A percentile compares a stretch with the other conserved stretches of the same genome.
phyloP scores from a whole-genome alignment of 2,888 invertebrate genomes.

The Ichneumon xanthorius region DNA sequence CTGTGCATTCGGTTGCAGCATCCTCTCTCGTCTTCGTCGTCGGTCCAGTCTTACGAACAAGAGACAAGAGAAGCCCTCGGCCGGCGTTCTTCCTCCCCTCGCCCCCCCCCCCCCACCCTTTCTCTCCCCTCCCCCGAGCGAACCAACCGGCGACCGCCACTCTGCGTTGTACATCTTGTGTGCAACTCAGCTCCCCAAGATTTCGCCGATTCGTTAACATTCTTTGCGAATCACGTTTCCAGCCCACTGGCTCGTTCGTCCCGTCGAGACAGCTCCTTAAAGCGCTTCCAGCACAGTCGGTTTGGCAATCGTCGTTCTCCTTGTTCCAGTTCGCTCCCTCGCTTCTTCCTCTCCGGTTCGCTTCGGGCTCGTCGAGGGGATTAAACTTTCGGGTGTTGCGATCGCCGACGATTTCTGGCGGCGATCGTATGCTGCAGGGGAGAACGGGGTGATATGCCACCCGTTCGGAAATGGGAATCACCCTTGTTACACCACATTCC shows the following conservation, averaged over 20 bases:
- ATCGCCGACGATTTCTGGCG: too few relatives aligned
- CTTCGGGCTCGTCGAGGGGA: too few relatives aligned
- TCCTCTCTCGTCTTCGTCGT: slow-evolving; percentile 30
- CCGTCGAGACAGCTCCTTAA: slow-evolving; percentile 23
- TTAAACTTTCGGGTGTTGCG: too few relatives aligned
- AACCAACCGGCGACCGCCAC: slow-evolving; percentile 31
- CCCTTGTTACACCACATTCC: too few relatives aligned
- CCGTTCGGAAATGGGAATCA: too few relatives aligned
- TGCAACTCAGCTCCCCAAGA: slow-evolving; percentile 64
- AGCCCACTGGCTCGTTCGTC: slow-evolving; percentile 38
- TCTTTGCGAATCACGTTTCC: slow-evolving; percentile 75
- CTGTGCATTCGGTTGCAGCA: slow-evolving; percentile 41
- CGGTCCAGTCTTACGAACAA: slow-evolving; percentile 38
- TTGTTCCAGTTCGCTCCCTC: not conserved
- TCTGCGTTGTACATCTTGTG: slow-evolving; percentile 75
- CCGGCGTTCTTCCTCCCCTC: slow-evolving; percentile 35
- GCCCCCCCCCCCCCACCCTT: slow-evolving; percentile 18
- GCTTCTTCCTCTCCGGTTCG: not conserved
- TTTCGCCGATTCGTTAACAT: slow-evolving; percentile 82
- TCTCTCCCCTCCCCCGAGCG: slow-evolving; percentile 12
- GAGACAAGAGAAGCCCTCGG: slow-evolving; percentile 27
- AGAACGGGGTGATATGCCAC: too few relatives aligned
- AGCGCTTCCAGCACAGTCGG: slow-evolving; percentile 26
- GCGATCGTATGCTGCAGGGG: too few relatives aligned
- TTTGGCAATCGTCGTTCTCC: slow-evolving; percentile 34